Evolutionary conservation across 2,888 invertebrate species (phyloP).

Genomic region (Cylindroiulus punctatus): DNA sequence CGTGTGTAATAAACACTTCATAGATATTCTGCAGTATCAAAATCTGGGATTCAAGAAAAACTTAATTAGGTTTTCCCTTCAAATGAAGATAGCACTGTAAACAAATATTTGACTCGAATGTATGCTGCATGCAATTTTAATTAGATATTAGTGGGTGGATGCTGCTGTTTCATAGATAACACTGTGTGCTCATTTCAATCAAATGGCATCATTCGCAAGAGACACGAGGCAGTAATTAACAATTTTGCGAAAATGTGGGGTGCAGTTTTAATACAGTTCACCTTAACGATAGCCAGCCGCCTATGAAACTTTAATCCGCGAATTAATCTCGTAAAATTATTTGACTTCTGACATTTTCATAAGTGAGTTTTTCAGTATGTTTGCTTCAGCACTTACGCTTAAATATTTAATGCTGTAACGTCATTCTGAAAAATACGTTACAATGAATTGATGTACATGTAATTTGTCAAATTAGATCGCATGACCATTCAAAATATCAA

Average conservation of each 20-base stretch:
- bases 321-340: not conserved
- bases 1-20: not conserved
- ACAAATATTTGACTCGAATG: not conserved
- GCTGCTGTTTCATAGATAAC: no score
- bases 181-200: not conserved
- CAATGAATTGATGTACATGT: not conserved
- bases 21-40: not conserved
- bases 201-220: not conserved
- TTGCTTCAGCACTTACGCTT: not conserved
- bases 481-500: not conserved
- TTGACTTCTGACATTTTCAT: not conserved
- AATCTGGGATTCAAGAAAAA: not conserved
- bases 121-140: not conserved
- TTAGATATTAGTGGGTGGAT: slow-evolving; percentile 1
- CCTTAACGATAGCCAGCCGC: not conserved
- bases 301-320: not conserved
- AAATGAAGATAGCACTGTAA: not conserved
- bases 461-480: not conserved
- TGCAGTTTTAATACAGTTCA: not conserved
- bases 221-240: not conserved
- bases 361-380: not conserved
- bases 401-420: not conserved
- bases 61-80: not conserved
- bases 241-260: not conserved
- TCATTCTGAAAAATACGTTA: not conserved